A percentile compares a stretch with the other conserved stretches of the same genome.
Conservation (phyloP, 1,140 invertebrate species). For the Drosophila kepulauana region DNA sequence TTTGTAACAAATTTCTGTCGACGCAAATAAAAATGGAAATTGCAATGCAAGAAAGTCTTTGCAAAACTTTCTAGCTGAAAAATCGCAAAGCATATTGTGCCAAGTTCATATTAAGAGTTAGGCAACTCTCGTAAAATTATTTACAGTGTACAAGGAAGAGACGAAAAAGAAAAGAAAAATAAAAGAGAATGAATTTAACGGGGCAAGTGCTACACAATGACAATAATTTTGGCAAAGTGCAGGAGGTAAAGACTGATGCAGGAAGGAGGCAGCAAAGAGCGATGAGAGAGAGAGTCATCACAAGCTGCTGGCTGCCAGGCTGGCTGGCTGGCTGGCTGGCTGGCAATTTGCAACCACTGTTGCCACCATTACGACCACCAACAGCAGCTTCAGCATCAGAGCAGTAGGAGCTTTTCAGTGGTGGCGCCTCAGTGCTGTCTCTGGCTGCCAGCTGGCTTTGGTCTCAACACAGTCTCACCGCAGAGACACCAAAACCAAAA, state of each 20-base stretch:
- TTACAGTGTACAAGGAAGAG: slow-evolving; percentile 32
- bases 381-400: slow-evolving; percentile 9
- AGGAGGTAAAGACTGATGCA: background rate
- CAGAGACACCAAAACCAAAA: slow-evolving; percentile 57
- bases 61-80: background rate
- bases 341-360: slow-evolving; percentile 74
- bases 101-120: background rate
- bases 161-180: slow-evolving; percentile 4
- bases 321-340: slow-evolving; percentile 30
- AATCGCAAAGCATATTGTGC: background rate
- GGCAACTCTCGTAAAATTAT: slow-evolving; percentile 23
- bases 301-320: slow-evolving; percentile 49
- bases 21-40: background rate
- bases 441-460: slow-evolving; percentile 45
- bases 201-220: slow-evolving; percentile 56
- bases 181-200: slow-evolving; percentile 29
- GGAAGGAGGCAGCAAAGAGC: background rate
- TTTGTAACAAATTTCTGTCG: background rate
- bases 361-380: slow-evolving; percentile 51
- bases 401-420: slow-evolving; percentile 13
- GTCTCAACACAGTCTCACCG: slow-evolving; percentile 56
- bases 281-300: background rate
- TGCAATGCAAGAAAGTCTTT: background rate
- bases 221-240: slow-evolving; percentile 58
- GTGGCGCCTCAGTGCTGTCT: slow-evolving; percentile 26